phyloP scores from a whole-genome alignment of 2,888 invertebrate species.

The Phania funesta region DNA sequence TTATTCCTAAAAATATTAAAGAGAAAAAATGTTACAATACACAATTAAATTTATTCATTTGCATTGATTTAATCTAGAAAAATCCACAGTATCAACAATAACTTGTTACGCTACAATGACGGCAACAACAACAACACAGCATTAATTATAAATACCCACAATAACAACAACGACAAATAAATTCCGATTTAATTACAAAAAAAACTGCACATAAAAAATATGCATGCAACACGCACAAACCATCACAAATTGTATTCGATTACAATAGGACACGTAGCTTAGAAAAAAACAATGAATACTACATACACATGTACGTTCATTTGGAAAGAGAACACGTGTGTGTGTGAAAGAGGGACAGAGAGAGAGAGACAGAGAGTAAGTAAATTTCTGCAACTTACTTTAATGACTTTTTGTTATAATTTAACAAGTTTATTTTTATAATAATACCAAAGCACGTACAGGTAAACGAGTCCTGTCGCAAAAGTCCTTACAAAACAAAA shows the following conservation, averaged over 20 bases:
- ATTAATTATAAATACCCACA: constrained; percentile 12
- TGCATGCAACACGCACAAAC: constrained; percentile 27
- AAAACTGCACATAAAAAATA: not conserved
- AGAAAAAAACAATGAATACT: no score
- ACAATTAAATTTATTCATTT: constrained; percentile 14
- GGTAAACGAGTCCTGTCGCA: not conserved
- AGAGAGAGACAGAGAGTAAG: not conserved
- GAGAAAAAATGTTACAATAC: not conserved
- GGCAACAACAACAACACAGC: not conserved
- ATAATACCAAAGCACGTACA: not conserved
- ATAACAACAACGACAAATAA: not conserved
- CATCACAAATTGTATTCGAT: not conserved
- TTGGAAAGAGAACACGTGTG: not conserved
- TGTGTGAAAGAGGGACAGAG: not conserved
- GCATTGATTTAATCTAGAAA: constrained; percentile 38
- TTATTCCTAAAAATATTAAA: not conserved
- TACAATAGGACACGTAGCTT: no score
- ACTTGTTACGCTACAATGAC: constrained; percentile 24
- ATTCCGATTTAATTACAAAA: constrained; percentile 25
- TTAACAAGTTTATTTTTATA: constrained; percentile 35
- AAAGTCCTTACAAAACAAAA: not conserved
- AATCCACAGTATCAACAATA: constrained; percentile 27
- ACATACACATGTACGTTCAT: not conserved
- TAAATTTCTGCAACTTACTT: constrained; percentile 38
- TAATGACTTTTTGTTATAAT: constrained; percentile 48